Base-by-base conservation (phyloP, 2,797 vertebrate genomes). In the Eremophila alpestris region DNA sequence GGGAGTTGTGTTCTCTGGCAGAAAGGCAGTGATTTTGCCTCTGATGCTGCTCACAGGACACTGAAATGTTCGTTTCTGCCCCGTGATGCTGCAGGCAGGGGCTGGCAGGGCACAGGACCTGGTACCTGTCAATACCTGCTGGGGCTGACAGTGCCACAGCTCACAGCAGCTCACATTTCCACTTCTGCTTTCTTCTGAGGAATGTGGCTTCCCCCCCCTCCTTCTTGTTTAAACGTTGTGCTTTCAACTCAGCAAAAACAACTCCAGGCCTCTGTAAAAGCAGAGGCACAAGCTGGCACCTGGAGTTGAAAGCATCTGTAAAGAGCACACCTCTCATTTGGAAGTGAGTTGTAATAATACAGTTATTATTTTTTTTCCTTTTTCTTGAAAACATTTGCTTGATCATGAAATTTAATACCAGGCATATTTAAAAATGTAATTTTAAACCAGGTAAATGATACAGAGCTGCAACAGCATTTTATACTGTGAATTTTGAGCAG, bases 51-150 rank as follows among this genome's bases (percentile, higher is more conserved):
- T 81, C 62, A 13, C 1, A 59, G 48, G 56, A 67, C 8, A 9
- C 56, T 69, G 58, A 23, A 58, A 32, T 15, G 43, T 69, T 62
- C 16, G 19, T 21, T 80, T 67, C 38, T 86, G n/a, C 21, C 27
- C 63, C 2, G 1, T 20, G 73, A 34, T 0, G 30, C 38, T 41
- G 30, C 26, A 10, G 88, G 77, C 80, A 29, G 1, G 62, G 43
- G 13, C 43, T 40, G 59, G 40, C 34, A 88, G 5, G 3, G 7
- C 56, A 7, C 64, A 52, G 70, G 13, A 65, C 10, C 1, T 0
- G 27, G 32, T 18, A 60, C 84, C 93, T 93, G 89, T 55, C 68
- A 71, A 40, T 87, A 87, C 89, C 91, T 94, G 86, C 34, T 77
- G 4, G 82, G 59, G 59, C 48, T 13, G 48, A 13, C 76, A 81